Conservation (phyloP, 2,113 vertebrate genomes). For the Suricata suricatta region DNA sequence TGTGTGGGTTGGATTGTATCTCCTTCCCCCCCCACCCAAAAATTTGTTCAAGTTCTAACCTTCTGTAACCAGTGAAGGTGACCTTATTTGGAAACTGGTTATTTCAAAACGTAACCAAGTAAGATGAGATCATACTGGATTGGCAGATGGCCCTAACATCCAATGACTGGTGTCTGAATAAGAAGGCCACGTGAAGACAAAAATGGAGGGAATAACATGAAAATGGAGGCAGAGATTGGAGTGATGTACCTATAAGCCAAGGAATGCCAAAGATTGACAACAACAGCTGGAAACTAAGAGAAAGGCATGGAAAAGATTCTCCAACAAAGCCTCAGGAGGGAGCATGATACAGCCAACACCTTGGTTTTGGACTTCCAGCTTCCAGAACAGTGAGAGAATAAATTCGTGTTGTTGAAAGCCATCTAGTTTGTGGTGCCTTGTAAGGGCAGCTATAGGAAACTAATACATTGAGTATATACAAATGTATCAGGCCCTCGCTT, state of each 20-base stretch:
- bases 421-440: background rate
- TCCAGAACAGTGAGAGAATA: background rate
- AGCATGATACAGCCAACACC: background rate
- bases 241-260: background rate
- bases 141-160: background rate
- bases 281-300: background rate
- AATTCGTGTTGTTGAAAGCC: background rate
- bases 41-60: background rate
- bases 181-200: background rate
- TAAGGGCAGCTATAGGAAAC: background rate
- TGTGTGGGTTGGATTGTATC: background rate
- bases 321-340: background rate
- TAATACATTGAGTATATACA: background rate
- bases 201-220: background rate
- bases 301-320: background rate
- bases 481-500: background rate
- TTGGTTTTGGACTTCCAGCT: background rate
- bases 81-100: conserved; percentile 1
- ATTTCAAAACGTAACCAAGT: background rate
- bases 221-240: background rate
- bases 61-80: background rate
- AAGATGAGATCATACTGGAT: background rate
- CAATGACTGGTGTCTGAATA: background rate
- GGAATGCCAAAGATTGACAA: background rate
- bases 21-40: background rate